phyloP scores from a whole-genome alignment of 2,888 invertebrate species.

The Hecatera dysodea region DNA sequence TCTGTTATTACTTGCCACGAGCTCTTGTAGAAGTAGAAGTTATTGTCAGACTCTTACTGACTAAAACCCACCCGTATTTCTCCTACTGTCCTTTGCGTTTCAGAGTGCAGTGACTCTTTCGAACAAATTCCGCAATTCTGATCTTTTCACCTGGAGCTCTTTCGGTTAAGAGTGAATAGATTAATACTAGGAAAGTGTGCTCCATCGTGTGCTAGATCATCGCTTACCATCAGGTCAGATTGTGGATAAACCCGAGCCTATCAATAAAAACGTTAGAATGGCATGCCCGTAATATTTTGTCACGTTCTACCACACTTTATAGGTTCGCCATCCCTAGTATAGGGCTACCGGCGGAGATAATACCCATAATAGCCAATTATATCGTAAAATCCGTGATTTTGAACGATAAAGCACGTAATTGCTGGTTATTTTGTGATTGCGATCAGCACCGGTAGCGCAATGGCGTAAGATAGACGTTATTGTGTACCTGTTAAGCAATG shows the following conservation, averaged over 20 bases:
- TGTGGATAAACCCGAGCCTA: no score
- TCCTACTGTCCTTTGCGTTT: no score
- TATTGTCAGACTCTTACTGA: no score
- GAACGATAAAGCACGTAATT: conserved; percentile 54
- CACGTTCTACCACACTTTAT: not conserved
- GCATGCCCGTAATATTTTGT: not conserved
- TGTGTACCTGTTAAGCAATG: conserved; percentile 34
- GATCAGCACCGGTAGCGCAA: conserved; percentile 22
- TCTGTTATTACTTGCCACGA: not conserved
- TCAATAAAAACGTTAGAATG: no score
- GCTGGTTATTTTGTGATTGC: conserved; percentile 35
- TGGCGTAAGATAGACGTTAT: conserved; percentile 41
- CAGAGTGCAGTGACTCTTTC: no score
- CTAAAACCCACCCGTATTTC: no score
- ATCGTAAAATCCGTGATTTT: conserved; percentile 56
- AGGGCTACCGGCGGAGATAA: conserved; percentile 56
- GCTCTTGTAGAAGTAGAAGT: not conserved
- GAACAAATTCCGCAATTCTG: no score
- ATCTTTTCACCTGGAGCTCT: no score
- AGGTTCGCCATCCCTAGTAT: not conserved
- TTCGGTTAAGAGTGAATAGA: no score
- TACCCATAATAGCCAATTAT: conserved; percentile 57
- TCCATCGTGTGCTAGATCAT: no score
- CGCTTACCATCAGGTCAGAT: no score
- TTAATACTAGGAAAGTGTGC: no score